Base-by-base conservation (phyloP, 2,797 vertebrate species). In the Alcedo quadribrachys region DNA sequence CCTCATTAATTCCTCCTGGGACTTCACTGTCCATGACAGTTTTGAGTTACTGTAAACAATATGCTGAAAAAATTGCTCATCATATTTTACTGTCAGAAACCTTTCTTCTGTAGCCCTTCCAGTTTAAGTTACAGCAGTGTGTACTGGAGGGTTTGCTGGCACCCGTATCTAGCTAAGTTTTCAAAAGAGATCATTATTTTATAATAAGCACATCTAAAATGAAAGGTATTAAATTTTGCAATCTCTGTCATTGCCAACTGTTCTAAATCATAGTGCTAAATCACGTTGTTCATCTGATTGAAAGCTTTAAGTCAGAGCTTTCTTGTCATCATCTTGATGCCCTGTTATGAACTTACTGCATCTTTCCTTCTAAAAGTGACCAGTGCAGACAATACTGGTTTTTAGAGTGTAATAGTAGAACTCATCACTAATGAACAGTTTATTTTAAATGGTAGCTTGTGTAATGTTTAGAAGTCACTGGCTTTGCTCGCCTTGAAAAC, bases 161-260 rank as follows among this genome's bases (percentile, higher is more conserved):
- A 46, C 57, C 86, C 2, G 0, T 79, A 35, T 57, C 42, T 33
- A 58, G 25, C 68, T 71, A 63, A 3, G 66, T 50, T 93, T 95
- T 85, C 30, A 67, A 89, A 80, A 87, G 67, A 88, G 50, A 88
- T 85, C 27, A 81, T 95, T 93, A 87, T 96, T 81, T 93, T 75
- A 50, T 95, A 96, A 93, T 94, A 89, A 94, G 19, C 67, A 60
- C 32, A 32, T 83, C 90, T 85, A 61, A 94, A 82, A 74, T 94
- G 74, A 93, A 91, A 91, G 89, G 69, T 92, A n/a, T 87, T 95
- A 87, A 85, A 96, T 93, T 94, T 95, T 94, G 67, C 46, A 81
- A 63, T 24, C 50, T 93, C 42, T 86, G 58, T 81, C 45, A 55
- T 53, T 94, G 94, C 46, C 80, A 93, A 5, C 55, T 74, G 63